Evolutionary conservation across 2,888 invertebrate species (phyloP), one percentile per base, ranked within the genome.

Genomic region (Zygaena filipendulae): DNA sequence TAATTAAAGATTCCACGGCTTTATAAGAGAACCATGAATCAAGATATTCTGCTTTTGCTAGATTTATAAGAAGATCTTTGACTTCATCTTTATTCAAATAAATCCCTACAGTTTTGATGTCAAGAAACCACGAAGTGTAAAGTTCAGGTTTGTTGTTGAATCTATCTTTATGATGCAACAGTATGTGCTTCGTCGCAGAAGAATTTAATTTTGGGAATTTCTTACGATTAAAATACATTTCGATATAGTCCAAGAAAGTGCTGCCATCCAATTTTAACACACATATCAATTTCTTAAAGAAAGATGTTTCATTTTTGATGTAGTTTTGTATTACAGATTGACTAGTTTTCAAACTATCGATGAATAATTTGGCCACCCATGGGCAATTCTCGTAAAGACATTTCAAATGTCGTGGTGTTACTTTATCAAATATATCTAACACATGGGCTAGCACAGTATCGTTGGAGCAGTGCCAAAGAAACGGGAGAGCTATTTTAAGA

Each of bases 41-140:
- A 5, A 69, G 34, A 28, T 52, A 69, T n/a, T 52, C 43, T 4
- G 67, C 60, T 28, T 45, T 40, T 0, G 61, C 64, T 19, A 68
- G 26, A 27, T 41, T 46, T 0, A 59, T 5, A 2, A 63, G 38
- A 1, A 63, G 32, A 3, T 58, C 44, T 39, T 59, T 58, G 13
- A 55, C 55, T 36, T 69, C 62, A 2, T 53, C 47, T 14, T 33
- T 35, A 8, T 27, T 50, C 8, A 69, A 45, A 24, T 39, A 45
- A 25, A 36, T 34, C 2, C 62, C 63, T 19, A 66, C 23, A 1
- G 59, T 49, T 8, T 50, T 43, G 5, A 52, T 42, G 33, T 68
- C 37, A 5, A 69, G 42, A 4, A 68, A 29, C 36, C 45, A 49
- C 2, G 39, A 44, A 2, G 52, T 39, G 25, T 68, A 69, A 4